Base-by-base conservation (phyloP, 2,888 invertebrate species). In the Nudaria mundana region DNA sequence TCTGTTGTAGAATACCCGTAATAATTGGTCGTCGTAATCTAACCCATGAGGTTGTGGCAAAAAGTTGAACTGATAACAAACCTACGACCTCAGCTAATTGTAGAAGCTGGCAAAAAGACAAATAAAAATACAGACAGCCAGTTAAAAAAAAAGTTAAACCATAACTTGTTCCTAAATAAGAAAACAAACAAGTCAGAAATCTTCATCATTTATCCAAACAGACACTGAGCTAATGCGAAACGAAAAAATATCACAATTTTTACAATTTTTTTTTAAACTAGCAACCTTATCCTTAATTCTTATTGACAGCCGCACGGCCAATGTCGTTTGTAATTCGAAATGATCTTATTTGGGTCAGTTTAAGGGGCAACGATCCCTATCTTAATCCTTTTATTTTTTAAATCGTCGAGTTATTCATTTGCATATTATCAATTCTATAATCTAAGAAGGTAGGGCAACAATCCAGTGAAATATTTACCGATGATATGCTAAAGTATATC, bases 301-400 rank as follows among this genome's bases (percentile, higher is more conserved):
- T 76, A 80, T 78, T 82, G 84, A 85, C 82, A 82, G 79, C 67
- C 56, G 48, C 59, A 65, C 68, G 67, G 66, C 62, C 58, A 66
- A 65, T 71, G 76, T 76, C 75, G 70, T 67, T 75, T 63, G 60
- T 71, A 72, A 73, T 81, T 76, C 65, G 58, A 72, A 72, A 73
- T 82, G 75, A 79, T 81, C 76, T 83, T 86, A 85, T 84, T 83
- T 85, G 78, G 85, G 85, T 85, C 84, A 86, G 71, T 78, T 76
- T 69, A 59, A 63, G 74, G 84, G 78, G 62, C 82, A 80, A 71
- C 64, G 84, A 80, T 79, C 85, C 65, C 69, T 42, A 50, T 48
- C 56, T 65, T 76, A 75, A 78, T 76, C 69, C 77, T 79, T 84
- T 81, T 82, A 75, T 81, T 83, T 20, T 79, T 76, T 64, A 74